Evolutionary conservation across 2,113 vertebrate species (phyloP).

Genomic region (Mirounga angustirostris): DNA sequence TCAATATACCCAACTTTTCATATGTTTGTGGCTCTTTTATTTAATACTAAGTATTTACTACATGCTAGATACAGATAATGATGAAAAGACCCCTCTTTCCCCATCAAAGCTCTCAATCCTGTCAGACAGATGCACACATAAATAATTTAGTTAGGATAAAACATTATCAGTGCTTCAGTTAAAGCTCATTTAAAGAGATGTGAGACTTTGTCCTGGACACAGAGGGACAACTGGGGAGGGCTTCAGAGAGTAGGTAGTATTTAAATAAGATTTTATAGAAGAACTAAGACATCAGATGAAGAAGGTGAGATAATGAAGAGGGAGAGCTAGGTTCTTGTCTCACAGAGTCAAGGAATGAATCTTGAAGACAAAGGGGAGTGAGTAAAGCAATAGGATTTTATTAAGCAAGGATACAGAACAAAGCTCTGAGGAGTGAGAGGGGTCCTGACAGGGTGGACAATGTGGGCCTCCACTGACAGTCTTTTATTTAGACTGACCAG

Average conservation of each 20-base stretch:
- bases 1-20: not conserved
- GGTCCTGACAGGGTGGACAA: not conserved
- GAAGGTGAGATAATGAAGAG: not conserved
- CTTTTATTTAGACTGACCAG: not conserved
- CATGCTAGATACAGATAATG: not conserved
- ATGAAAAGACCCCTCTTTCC: not conserved
- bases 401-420: not conserved
- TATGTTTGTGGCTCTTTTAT: not conserved
- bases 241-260: not conserved
- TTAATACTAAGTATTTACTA: not conserved
- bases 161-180: not conserved
- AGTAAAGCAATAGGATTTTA: not conserved
- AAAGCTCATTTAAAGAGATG: not conserved
- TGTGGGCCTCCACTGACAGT: not conserved
- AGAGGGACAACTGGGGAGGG: not conserved
- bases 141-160: not conserved
- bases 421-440: not conserved
- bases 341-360: not conserved
- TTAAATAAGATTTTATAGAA: not conserved
- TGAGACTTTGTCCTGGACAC: not conserved
- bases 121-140: not conserved
- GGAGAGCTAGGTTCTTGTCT: not conserved
- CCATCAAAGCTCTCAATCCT: not conserved
- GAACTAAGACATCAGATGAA: not conserved
- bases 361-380: not conserved